Evolutionary conservation across 2,888 invertebrate species (phyloP), one percentile per base, ranked within the genome.

Genomic region (Morpho helenor): DNA sequence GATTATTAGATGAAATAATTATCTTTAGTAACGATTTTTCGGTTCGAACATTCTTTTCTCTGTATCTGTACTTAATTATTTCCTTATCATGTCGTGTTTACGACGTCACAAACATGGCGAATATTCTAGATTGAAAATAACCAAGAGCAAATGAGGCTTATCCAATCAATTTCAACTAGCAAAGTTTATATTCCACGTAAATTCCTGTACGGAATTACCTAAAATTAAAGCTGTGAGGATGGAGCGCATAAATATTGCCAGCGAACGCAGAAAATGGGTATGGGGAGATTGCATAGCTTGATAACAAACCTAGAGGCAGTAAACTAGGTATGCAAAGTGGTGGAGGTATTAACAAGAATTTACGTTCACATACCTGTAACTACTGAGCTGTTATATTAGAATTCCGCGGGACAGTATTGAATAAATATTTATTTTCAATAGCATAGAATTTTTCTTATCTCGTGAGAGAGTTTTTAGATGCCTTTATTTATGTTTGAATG

Each of bases 221-320:
- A 66, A 67, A 68, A 68, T 72, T 70, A 74, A 74, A 72, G 66
- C 63, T 66, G 61, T 62, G 61, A 62, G 67, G 65, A 59, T 61
- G 61, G 64, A 65, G 59, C 64, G 63, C 64, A 72, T 74, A 71
- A 73, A 74, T 69, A 74, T 71, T 65, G 68, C 64, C 48, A 63
- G 63, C 69, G 71, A 74, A 77, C 71, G 70, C 75, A 78, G 78
- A 79, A 79, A 77, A 79, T 79, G 79, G 74, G 72, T 74, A 74
- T 72, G 62, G 73, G 70, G 68, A 78, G n/a, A n/a, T n/a, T n/a
- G n/a, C n/a, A n/a, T n/a, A n/a, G n/a, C n/a, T n/a, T n/a, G n/a
- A 82, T 84, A 82, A 66, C 60, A 65, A 44, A 62, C 66, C 56
- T 68, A 66, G 70, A 74, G 68, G 72, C 70, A 70, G 70, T 72